Conservation (phyloP, 2,888 invertebrate genomes). For the Lepidochrysops patricia region DNA sequence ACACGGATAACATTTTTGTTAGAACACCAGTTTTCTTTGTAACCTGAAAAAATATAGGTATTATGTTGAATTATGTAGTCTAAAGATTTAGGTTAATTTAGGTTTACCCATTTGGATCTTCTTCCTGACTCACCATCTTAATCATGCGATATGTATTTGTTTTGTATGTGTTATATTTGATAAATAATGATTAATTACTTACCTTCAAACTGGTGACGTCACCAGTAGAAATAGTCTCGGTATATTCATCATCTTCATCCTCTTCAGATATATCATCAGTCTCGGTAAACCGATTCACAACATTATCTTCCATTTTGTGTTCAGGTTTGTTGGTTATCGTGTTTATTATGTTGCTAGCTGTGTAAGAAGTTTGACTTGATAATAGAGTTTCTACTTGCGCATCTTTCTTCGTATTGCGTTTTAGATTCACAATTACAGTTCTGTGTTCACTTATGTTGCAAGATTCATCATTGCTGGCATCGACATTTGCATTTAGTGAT, state of each 20-base stretch:
- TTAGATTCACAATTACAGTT: slow-evolving; percentile 18
- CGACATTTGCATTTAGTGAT: slow-evolving; percentile 45
- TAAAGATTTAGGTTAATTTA: no score
- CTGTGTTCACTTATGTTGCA: slow-evolving; percentile 31
- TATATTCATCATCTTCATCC: background rate
- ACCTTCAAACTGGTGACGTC: background rate
- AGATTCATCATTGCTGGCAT: slow-evolving; percentile 38
- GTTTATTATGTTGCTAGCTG: background rate
- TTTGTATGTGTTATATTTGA: no score
- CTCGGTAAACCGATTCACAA: background rate
- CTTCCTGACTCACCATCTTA: no score
- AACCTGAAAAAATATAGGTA: slow-evolving; percentile 18
- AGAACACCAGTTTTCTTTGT: slow-evolving; percentile 40
- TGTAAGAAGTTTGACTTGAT: background rate
- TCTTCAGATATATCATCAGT: background rate
- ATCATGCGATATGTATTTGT: no score
- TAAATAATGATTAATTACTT: no score
- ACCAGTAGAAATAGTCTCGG: background rate
- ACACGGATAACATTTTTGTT: slow-evolving; percentile 45
- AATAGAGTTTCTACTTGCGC: background rate
- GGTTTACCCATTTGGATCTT: no score
- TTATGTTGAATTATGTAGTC: no score
- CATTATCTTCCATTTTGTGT: background rate
- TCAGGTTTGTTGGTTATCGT: background rate
- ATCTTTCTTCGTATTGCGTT: slow-evolving; percentile 4